Percentiles rank a stretch among this genome's conserved stretches.
These are phyloP conservation scores for Ptilorrhoa leucosticta DNA, from an alignment of 2,113 vertebrate genomes.

Conservation along the genomic window DNA sequence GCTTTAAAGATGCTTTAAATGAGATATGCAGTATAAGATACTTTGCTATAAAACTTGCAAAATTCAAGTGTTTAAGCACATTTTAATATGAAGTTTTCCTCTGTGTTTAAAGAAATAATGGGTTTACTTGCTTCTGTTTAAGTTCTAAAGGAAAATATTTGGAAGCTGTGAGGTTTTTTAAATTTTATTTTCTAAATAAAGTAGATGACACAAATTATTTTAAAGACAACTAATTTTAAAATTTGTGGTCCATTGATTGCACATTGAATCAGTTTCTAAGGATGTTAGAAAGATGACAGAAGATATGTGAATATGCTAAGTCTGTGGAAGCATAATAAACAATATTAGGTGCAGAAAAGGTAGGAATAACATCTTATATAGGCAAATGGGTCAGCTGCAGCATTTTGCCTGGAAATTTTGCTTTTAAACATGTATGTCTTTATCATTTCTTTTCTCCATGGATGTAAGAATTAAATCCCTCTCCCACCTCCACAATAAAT, in stretches of 20 bases:
- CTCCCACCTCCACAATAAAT: neutral
- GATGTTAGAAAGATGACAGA: neutral
- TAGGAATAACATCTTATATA: neutral
- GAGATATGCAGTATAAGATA: neutral
- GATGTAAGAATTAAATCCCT: neutral
- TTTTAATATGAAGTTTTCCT: neutral
- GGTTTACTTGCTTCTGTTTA: neutral
- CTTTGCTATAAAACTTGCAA: neutral
- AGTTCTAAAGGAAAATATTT: neutral
- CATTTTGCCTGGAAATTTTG: neutral
- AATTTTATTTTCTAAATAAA: neutral
- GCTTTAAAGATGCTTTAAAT: neutral
- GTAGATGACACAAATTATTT: neutral
- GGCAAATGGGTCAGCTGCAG: accelerated
- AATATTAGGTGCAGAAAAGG: neutral
- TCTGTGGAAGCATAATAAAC: neutral
- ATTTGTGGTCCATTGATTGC: neutral
- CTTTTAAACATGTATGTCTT: neutral
- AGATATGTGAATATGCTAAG: neutral
- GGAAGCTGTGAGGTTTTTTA: accelerated
- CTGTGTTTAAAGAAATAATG: neutral
- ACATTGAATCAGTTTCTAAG: neutral
- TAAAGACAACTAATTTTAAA: neutral
- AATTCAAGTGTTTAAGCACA: neutral
- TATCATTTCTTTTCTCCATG: neutral